Percentiles rank a stretch among this genome's conserved stretches.
Evolutionary conservation across 1,140 invertebrate genomes (phyloP).

Genomic region (Magallana ariakensis): DNA sequence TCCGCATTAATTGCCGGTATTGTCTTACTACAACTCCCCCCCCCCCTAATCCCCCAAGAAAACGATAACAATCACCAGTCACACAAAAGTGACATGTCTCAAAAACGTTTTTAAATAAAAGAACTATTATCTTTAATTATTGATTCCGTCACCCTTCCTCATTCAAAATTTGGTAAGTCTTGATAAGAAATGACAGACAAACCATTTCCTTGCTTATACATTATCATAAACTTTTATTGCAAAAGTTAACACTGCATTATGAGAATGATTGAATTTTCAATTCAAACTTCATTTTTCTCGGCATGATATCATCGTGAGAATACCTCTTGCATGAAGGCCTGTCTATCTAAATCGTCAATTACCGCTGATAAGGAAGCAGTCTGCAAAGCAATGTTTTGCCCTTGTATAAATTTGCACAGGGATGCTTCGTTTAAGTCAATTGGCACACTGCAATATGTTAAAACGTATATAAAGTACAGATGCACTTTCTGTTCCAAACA

Average conservation of each 20-base stretch:
- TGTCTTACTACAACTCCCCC: too few species aligned
- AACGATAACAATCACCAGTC: too few species aligned
- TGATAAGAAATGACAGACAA: not conserved
- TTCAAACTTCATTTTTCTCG: too few species aligned
- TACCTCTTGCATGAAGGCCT: not conserved
- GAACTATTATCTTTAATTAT: too few species aligned
- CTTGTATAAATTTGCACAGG: constrained; percentile 19
- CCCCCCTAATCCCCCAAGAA: too few species aligned
- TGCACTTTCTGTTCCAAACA: not conserved
- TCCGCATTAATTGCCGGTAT: too few species aligned
- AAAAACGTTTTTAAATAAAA: too few species aligned
- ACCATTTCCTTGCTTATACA: not conserved
- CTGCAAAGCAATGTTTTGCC: not conserved
- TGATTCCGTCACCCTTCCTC: too few species aligned
- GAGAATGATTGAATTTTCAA: not conserved
- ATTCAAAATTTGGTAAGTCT: not conserved
- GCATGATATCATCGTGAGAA: not conserved
- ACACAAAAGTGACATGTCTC: too few species aligned
- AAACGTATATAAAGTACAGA: not conserved
- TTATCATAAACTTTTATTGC: not conserved
- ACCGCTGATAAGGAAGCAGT: not conserved
- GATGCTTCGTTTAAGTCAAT: constrained; percentile 33
- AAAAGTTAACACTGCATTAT: not conserved
- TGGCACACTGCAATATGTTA: not conserved
- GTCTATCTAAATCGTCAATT: constrained; percentile 32